Percentiles rank a stretch among this genome's conserved stretches.
Conservation (phyloP, 2,797 vertebrate species). For the Sebastes goodei region DNA sequence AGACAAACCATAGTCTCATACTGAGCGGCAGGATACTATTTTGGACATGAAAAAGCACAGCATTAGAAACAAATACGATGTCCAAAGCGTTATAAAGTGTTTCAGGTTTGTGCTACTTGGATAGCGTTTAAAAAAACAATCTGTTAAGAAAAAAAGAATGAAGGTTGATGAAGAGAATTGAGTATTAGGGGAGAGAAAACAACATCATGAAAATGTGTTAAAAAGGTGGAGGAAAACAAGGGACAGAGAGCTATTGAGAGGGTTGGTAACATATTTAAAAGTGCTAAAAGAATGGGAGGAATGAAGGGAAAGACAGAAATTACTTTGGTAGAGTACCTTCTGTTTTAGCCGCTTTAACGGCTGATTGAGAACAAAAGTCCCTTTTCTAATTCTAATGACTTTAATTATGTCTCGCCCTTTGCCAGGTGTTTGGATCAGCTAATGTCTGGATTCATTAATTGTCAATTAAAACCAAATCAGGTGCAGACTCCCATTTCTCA, state of each 20-base stretch:
- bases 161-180: not conserved
- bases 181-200: not conserved
- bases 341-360: constrained; percentile 60
- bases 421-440: constrained; percentile 66
- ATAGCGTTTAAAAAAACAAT: not conserved
- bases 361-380: constrained; percentile 65
- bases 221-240: not conserved
- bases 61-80: not conserved
- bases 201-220: not conserved
- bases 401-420: constrained; percentile 66
- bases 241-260: not conserved
- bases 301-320: constrained; percentile 28
- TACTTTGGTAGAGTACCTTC: constrained; percentile 34
- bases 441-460: constrained; percentile 72
- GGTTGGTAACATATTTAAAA: constrained; percentile 13
- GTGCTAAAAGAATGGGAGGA: not conserved
- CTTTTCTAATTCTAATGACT: constrained; percentile 71
- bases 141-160: not conserved
- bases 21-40: not conserved
- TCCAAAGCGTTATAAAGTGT: not conserved
- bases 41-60: not conserved
- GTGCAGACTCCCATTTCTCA: constrained; percentile 19
- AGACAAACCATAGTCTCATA: not conserved
- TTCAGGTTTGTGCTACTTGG: not conserved
- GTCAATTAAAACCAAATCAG: constrained; percentile 66